These are phyloP conservation scores for Maniola jurtina DNA, from an alignment of 1,140 invertebrate genomes.

Conservation along the genomic window DNA sequence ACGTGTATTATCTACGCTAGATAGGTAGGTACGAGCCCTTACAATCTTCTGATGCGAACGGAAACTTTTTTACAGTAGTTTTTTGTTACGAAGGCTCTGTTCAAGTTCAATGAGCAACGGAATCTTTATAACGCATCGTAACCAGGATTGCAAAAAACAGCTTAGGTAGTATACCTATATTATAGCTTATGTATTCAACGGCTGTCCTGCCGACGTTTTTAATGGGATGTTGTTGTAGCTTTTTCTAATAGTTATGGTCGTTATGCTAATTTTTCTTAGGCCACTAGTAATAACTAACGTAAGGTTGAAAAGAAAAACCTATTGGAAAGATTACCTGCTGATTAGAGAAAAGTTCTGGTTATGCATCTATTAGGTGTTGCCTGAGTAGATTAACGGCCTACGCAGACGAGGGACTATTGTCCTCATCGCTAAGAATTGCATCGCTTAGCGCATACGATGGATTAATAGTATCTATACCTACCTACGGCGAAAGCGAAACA, in stretches of 20 bases:
- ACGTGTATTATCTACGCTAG: constrained; percentile 23
- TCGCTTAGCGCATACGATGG: too few relatives aligned
- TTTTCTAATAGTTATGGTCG: background rate
- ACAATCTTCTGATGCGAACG: constrained; percentile 32
- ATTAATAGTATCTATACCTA: too few relatives aligned
- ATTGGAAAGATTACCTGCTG: too few relatives aligned
- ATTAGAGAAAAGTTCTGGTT: too few relatives aligned
- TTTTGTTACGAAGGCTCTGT: constrained; percentile 32
- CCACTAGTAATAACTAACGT: too few relatives aligned
- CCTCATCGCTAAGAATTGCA: too few relatives aligned
- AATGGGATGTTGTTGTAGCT: background rate
- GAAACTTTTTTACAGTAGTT: constrained; percentile 40
- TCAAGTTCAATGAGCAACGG: constrained; percentile 35
- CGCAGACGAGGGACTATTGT: too few relatives aligned
- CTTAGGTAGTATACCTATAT: background rate
- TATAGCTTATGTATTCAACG: constrained; percentile 17
- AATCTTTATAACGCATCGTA: constrained; percentile 28
- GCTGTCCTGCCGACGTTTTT: constrained; percentile 4
- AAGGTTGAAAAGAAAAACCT: too few relatives aligned
- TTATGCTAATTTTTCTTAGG: too few relatives aligned
- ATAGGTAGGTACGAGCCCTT: constrained; percentile 30
- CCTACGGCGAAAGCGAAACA: too few relatives aligned
- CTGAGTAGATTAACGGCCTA: too few relatives aligned
- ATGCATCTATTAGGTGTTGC: too few relatives aligned
- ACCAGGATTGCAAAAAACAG: constrained; percentile 25